Evolutionary conservation across 1,140 invertebrate genomes (phyloP), one percentile per base, ranked within the genome.

Genomic region (Drosophila repletoides): DNA sequence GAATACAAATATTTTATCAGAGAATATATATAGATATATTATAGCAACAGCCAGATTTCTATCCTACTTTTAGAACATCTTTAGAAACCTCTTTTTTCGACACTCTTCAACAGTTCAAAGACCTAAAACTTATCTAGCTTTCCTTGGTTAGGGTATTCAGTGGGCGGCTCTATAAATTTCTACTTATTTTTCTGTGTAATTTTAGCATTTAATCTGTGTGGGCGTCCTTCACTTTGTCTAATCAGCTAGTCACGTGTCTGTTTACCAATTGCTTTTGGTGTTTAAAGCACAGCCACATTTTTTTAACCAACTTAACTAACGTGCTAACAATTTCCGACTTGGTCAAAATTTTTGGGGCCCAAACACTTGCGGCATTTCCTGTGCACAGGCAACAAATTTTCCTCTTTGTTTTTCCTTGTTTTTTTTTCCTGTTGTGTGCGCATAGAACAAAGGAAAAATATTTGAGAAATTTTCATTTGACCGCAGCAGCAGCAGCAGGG

Each of bases 381-480:
- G 34, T 45, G 40, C 49, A 45, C 59, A 36, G 40, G 40, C 34
- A 53, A n/a, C n/a, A 63, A 63, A 55, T 55, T 45, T 53, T 14
- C 12, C 9, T 7, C 6, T 17, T 41, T 12, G 6, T 26, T 21
- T 7, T 40, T 1, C 10, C 26, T 38, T 48, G 3, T 12, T 26
- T 29, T 49, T 70, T 45, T 43, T 59, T 64, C n/a, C n/a, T n/a
- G n/a, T 63, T 69, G 58, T n/a, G n/a, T n/a, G 73, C 76, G 69
- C 72, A 88, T 87, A 88, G 76, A 87, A 87, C 83, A 88, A 87
- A 88, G 76, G 70, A 9, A 68, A 87, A 77, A 61, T 63, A 87
- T 88, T 88, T 88, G 69, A 83, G 76, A 87, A 87, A 88, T 88
- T 87, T 87, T 88, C 83, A 83, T 87, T 88, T 87, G 73, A 87